These are phyloP conservation scores for Anagyrus pseudococci DNA, from an alignment of 2,888 invertebrate genomes.

Conservation along the genomic window DNA sequence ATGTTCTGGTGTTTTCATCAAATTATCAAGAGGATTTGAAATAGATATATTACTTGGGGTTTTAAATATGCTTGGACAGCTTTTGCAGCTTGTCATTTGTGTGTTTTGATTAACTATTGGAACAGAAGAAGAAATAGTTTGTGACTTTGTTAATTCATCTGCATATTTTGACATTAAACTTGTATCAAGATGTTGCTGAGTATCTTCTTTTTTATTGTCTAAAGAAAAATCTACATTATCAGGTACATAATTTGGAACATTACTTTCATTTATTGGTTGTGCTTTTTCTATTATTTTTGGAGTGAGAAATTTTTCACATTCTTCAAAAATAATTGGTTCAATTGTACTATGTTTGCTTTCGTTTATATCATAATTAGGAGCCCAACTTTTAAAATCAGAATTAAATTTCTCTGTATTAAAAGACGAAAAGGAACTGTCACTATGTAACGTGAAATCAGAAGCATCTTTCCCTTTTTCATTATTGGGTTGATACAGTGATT, in stretches of 20 bases:
- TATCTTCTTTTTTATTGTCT: conserved; percentile 19
- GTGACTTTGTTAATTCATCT: conserved; percentile 24
- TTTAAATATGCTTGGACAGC: conserved; percentile 33
- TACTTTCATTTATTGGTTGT: conserved; percentile 4
- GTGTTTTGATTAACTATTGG: conserved; percentile 14
- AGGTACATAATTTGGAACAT: conserved; percentile 18
- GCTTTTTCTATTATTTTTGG: conserved; percentile 17
- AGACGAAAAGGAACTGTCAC: conserved; percentile 44
- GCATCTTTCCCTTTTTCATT: conserved; percentile 39
- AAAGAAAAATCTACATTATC: conserved; percentile 9
- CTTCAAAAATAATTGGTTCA: conserved; percentile 23
- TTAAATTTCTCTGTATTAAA: conserved; percentile 48
- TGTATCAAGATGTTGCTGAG: conserved; percentile 20
- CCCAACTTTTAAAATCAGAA: conserved; percentile 50
- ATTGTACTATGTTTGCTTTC: conserved; percentile 22
- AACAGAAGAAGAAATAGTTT: conserved; percentile 10
- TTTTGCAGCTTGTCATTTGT: conserved; percentile 18
- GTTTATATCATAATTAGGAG: conserved; percentile 36
- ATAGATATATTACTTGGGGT: conserved; percentile 11
- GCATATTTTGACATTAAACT: conserved; percentile 18
- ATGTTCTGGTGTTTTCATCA: conserved; percentile 18
- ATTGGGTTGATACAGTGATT: conserved; percentile 22
- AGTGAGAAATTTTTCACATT: conserved; percentile 12
- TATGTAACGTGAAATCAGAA: conserved; percentile 46
- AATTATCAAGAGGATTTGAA: conserved; percentile 18